Evolutionary conservation across 23 tunicate species (phyloP).

Genomic region (Halocynthia aurantium): DNA sequence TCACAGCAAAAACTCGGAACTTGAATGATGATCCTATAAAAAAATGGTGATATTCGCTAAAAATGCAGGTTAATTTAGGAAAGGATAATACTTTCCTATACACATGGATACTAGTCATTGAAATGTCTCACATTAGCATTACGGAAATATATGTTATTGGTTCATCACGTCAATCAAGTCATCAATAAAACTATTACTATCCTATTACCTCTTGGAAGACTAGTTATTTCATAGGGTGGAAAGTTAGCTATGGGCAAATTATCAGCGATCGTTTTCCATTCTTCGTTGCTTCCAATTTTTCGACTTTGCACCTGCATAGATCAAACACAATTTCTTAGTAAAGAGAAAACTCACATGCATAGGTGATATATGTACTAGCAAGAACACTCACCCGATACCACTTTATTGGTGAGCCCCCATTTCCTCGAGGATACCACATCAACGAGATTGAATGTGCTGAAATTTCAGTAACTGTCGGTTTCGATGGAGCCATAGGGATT

Average conservation of each 20-base stretch:
- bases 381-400: conserved; percentile 3
- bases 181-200: background rate
- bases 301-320: background rate
- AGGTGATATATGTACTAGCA: background rate
- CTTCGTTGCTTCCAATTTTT: background rate
- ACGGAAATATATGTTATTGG: no score
- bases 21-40: conserved; percentile 11
- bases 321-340: background rate
- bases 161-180: no score
- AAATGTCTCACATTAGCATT: no score
- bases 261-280: conserved; percentile 10
- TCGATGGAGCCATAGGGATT: conserved; percentile 10
- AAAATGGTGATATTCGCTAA: no score
- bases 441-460: conserved; percentile 11
- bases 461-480: conserved; percentile 6
- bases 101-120: no score
- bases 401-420: conserved; percentile 19
- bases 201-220: conserved; percentile 16
- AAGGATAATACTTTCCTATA: no score
- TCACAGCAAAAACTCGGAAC: conserved; percentile 16
- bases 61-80: no score
- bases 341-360: background rate
- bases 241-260: background rate
- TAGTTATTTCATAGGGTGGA: conserved; percentile 11
- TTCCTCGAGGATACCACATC: conserved; percentile 25